Percentiles rank a stretch among this genome's conserved stretches.
These are phyloP conservation scores for Lagopus muta DNA, from an alignment of 2,113 vertebrate species.

Conservation along the genomic window DNA sequence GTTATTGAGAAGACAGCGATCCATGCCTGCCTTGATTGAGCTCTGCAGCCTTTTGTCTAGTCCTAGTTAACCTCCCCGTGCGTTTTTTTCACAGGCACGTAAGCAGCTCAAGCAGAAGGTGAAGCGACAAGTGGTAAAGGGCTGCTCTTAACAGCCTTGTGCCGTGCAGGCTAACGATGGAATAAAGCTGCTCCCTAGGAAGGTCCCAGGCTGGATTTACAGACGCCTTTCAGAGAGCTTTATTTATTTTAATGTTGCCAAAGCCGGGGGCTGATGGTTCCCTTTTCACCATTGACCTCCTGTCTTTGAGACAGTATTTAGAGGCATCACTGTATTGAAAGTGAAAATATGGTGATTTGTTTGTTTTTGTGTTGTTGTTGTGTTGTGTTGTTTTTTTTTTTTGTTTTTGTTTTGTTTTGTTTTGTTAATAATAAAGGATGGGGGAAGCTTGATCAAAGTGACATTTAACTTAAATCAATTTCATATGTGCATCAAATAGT, in stretches of 20 bases:
- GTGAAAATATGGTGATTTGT: background rate
- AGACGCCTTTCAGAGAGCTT: background rate
- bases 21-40: background rate
- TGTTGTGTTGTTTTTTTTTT: background rate
- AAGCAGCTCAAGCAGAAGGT: constrained; percentile 45
- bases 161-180: background rate
- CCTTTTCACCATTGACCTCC: background rate
- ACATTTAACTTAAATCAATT: background rate
- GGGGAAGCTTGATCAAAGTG: background rate
- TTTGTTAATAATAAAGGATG: rapidly evolving
- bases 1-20: background rate
- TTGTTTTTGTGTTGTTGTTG: background rate
- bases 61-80: constrained; percentile 29
- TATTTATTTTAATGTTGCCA: background rate
- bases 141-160: constrained; percentile 1
- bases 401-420: background rate
- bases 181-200: constrained; percentile 6
- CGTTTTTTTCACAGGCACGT: background rate
- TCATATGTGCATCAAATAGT: background rate
- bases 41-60: constrained; percentile 20
- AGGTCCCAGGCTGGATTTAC: background rate
- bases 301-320: background rate
- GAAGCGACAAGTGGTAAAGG: constrained; percentile 51
- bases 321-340: background rate
- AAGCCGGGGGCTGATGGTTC: background rate